Conservation (phyloP, 2,113 vertebrate genomes). For the Ploceus nigricollis region DNA sequence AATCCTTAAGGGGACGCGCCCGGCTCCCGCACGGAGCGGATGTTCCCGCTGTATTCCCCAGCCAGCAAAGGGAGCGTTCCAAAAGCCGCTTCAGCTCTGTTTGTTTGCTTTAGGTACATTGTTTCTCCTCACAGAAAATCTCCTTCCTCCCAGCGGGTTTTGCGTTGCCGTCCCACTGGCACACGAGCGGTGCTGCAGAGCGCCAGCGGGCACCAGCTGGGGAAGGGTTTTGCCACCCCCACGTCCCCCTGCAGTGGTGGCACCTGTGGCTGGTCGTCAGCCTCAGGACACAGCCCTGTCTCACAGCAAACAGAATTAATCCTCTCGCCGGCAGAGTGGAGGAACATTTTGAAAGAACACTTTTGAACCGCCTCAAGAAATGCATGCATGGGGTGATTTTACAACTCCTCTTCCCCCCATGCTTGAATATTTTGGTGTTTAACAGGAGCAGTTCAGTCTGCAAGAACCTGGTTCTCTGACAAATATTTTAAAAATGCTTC, state of each 20-base stretch:
- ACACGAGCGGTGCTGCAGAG: fast-evolving
- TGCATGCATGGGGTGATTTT: not conserved
- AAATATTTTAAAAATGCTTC: slow-evolving; percentile 30
- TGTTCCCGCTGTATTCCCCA: not conserved
- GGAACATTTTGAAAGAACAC: not conserved
- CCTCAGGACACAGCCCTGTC: not conserved
- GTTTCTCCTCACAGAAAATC: fast-evolving
- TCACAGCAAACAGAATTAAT: not conserved
- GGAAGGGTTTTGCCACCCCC: not conserved
- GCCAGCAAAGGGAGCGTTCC: not conserved
- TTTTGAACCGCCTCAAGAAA: not conserved
- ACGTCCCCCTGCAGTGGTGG: not conserved
- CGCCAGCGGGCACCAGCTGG: not conserved
- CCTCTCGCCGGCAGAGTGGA: fast-evolving
- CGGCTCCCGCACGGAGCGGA: not conserved
- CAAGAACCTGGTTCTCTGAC: slow-evolving; percentile 8
- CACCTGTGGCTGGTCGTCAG: not conserved
- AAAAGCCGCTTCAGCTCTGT: not conserved
- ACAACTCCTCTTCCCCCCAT: not conserved
- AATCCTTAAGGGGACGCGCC: not conserved
- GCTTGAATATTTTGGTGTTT: not conserved
- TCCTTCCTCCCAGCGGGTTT: not conserved
- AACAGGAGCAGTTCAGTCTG: not conserved
- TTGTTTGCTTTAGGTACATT: not conserved
- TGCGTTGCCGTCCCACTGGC: fast-evolving